phyloP scores from a whole-genome alignment of 2,113 vertebrate species.

The Eublepharis macularius region DNA sequence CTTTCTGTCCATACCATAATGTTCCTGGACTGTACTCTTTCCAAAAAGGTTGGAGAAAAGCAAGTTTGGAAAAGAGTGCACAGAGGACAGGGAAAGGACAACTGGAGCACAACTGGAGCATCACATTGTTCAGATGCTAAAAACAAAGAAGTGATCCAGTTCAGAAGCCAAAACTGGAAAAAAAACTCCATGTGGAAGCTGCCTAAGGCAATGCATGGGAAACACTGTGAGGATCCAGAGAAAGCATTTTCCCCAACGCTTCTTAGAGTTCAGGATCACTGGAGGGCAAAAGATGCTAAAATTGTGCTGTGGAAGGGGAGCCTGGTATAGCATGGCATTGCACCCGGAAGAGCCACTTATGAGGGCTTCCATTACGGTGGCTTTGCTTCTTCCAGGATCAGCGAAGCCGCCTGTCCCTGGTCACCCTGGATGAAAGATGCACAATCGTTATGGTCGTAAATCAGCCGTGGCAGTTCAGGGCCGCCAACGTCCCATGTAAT shows the following conservation, averaged over 20 bases:
- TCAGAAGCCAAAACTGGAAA: too few species aligned
- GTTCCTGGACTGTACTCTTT: too few species aligned
- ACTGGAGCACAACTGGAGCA: too few species aligned
- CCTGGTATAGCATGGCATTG: background rate
- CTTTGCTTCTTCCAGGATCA: background rate
- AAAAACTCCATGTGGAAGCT: too few species aligned
- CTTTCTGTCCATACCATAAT: too few species aligned
- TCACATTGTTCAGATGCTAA: too few species aligned
- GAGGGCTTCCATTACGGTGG: too few species aligned
- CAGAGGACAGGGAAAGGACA: too few species aligned
- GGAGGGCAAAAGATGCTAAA: background rate
- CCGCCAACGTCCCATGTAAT: background rate
- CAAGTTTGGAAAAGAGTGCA: too few species aligned
- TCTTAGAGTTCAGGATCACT: background rate
- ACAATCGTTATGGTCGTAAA: conserved; percentile 5
- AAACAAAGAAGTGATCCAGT: too few species aligned
- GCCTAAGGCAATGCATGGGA: background rate
- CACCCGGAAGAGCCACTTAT: background rate
- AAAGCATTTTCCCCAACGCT: background rate
- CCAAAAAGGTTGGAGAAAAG: too few species aligned
- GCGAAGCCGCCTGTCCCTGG: background rate
- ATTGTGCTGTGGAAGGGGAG: background rate
- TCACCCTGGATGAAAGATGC: conserved; percentile 15
- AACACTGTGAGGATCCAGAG: background rate
- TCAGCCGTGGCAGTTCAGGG: conserved; percentile 17